These are phyloP conservation scores for Melanaphis sacchari DNA, from an alignment of 1,140 invertebrate species.

Conservation along the genomic window DNA sequence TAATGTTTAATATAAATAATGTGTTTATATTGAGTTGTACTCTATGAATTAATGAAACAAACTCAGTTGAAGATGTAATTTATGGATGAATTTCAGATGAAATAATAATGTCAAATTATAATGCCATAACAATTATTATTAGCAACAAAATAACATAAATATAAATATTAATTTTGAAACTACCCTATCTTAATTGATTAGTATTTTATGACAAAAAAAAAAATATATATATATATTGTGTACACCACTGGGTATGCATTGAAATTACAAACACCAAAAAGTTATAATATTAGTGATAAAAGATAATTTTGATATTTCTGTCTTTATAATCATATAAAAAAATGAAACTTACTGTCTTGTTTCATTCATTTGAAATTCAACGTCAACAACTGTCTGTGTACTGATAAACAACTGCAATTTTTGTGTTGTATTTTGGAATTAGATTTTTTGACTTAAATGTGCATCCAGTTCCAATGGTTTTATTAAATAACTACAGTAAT, in stretches of 20 bases:
- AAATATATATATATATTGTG: neutral
- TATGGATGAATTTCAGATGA: slow-evolving; percentile 31
- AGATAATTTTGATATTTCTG: neutral
- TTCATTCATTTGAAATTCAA: neutral
- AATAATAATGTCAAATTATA: neutral
- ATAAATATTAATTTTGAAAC: slow-evolving; percentile 10
- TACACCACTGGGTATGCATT: neutral
- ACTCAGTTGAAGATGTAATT: slow-evolving; percentile 23
- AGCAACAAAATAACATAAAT: neutral
- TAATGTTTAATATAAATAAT: neutral
- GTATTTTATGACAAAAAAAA: neutral
- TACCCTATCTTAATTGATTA: neutral
- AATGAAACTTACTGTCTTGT: neutral
- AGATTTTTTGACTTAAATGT: neutral
- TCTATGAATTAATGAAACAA: slow-evolving; percentile 35
- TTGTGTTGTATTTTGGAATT: neutral
- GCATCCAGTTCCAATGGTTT: neutral
- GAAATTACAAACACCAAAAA: neutral
- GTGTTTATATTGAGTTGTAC: slow-evolving; percentile 5
- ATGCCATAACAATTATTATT: neutral
- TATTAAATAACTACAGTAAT: neutral
- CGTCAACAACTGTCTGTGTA: neutral
- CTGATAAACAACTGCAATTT: neutral
- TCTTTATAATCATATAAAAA: neutral
- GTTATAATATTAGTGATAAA: neutral